Evolutionary conservation across 2,888 invertebrate genomes (phyloP), one percentile per base, ranked within the genome.

Genomic region (Brachyptera putata): DNA sequence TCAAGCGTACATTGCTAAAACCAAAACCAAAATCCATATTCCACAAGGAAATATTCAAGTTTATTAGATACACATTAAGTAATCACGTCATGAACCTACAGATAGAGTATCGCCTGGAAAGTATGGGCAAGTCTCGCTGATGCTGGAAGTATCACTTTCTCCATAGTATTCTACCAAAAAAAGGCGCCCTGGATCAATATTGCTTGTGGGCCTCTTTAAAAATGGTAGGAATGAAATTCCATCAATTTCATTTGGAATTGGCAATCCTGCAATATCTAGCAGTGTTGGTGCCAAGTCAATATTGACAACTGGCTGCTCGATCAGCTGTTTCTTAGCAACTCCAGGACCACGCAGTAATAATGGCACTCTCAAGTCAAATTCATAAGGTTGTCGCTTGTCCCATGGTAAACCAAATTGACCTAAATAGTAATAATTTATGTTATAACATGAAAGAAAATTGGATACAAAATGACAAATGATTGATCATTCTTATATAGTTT

Each of bases 331-430:
- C 25, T 74, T 74, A 11, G 70, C 68, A 11, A 92, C 75, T 1
- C 78, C 78, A 0, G 95, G 94, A 0, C 92, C 95, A 48, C 85
- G 78, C 1, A 95, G 82, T 49, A 93, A 69, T 3, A 95, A 77
- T 0, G 95, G 95, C 0, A 95, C 86, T 66, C 85, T 81, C 43
- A 94, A 86, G 70, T 95, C 95, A 0, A 91, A 86, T 71, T 95
- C 93, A 74, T 95, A 95, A 0, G 91, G 89, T 69, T 93, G 92
- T 1, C 95, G 79, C 71, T 95, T 95, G 74, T 95, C 95, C 76
- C 85, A 85, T 0, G 92, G 88, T 76, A 91, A 84, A 1, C 89
- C 84, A 75, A 92, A 94, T 76, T 95, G 94, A 11, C 94, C 93
- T 90, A 71, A 3, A 70, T n/a, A n/a, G n/a, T n/a, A n/a, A n/a